Percentiles rank a stretch among this genome's conserved stretches.
phyloP scores from a whole-genome alignment of 1,140 invertebrate genomes.

The Heliconius melpomene region DNA sequence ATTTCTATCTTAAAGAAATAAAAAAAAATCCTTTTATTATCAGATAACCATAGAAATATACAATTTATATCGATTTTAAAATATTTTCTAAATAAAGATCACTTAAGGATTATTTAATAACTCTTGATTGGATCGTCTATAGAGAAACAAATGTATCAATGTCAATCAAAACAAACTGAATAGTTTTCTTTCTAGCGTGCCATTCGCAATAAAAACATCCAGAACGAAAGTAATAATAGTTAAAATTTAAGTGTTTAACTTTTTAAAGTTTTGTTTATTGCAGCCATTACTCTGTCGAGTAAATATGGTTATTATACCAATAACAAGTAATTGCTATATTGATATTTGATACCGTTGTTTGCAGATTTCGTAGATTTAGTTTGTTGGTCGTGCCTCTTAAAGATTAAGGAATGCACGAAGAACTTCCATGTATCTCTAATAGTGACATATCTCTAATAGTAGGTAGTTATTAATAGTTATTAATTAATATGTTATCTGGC shows the following conservation, averaged over 20 bases:
- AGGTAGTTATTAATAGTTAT: too few relatives aligned
- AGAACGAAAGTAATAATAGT: conserved; percentile 30
- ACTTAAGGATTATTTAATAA: background rate
- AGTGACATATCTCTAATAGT: too few relatives aligned
- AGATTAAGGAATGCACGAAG: background rate
- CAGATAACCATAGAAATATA: too few relatives aligned
- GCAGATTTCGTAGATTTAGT: background rate
- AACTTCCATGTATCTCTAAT: background rate
- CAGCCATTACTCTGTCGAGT: conserved; percentile 26
- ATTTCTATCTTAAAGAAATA: too few relatives aligned
- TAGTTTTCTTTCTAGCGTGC: conserved; percentile 16
- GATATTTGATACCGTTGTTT: conserved; percentile 15
- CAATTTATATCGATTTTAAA: background rate
- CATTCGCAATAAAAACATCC: conserved; percentile 27
- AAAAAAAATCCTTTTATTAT: too few relatives aligned
- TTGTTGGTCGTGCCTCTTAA: background rate
- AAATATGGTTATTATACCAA: conserved; percentile 37
- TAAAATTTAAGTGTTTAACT: conserved; percentile 38
- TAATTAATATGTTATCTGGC: background rate
- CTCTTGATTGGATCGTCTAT: background rate
- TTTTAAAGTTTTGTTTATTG: conserved; percentile 38
- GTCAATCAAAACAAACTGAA: background rate
- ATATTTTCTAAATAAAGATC: background rate
- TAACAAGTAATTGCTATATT: conserved; percentile 28
- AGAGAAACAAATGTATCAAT: background rate